Conservation (phyloP, 2,113 vertebrate species). For the Jacana jacana region DNA sequence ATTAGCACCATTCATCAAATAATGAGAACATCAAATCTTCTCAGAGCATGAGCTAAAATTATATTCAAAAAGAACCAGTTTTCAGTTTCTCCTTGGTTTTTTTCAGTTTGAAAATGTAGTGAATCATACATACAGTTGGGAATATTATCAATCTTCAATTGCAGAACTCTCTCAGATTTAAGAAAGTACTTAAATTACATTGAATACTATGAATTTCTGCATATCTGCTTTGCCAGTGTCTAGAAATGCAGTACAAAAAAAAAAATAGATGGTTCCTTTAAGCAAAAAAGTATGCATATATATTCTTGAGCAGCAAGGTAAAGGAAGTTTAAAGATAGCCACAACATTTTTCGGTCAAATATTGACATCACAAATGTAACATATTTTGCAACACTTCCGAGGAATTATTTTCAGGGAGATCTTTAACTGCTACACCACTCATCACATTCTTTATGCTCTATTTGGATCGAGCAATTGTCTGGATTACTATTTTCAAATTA, state of each 20-base stretch:
- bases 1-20: slow-evolving; percentile 27
- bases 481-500: neutral
- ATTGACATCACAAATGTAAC: neutral
- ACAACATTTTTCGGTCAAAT: neutral
- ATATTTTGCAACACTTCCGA: neutral
- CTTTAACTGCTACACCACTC: neutral
- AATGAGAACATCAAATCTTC: neutral
- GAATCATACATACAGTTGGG: neutral
- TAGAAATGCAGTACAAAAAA: neutral
- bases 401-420: neutral
- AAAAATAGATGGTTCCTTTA: neutral
- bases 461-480: neutral
- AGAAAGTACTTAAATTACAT: neutral
- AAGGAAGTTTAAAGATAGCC: neutral
- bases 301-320: neutral
- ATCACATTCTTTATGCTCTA: neutral
- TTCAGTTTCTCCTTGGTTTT: neutral
- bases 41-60: slow-evolving; percentile 5
- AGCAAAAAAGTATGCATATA: neutral
- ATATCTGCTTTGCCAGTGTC: neutral
- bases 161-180: neutral
- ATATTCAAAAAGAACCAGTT: neutral
- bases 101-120: neutral
- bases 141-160: neutral
- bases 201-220: neutral